phyloP scores from a whole-genome alignment of 2,888 invertebrate genomes.

The Oxystoma pomonae region DNA sequence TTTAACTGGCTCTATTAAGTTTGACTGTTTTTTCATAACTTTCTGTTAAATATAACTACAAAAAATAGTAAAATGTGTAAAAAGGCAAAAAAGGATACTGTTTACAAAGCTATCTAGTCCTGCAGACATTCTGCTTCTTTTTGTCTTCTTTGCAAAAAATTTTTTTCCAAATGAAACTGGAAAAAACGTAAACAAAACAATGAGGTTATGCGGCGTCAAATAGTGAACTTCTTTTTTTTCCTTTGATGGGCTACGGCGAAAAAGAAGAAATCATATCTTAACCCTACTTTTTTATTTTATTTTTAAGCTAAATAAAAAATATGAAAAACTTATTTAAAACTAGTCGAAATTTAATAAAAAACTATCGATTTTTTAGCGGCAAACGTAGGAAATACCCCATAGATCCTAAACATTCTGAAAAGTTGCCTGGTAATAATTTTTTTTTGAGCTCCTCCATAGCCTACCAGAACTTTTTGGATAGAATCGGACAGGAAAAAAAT shows the following conservation, averaged over 20 bases:
- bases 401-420: slow-evolving; percentile 49
- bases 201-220: too few relatives aligned
- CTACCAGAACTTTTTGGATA: too few relatives aligned
- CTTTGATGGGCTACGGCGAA: neutral
- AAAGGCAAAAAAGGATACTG: slow-evolving; percentile 72
- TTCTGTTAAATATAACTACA: too few relatives aligned
- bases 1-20: too few relatives aligned
- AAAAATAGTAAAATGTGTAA: too few relatives aligned
- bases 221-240: too few relatives aligned
- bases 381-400: slow-evolving; percentile 48
- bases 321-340: neutral
- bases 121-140: slow-evolving; percentile 64
- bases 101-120: slow-evolving; percentile 85
- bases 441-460: too few relatives aligned
- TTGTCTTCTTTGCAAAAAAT: neutral
- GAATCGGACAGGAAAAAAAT: too few relatives aligned
- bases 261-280: neutral
- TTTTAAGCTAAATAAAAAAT: neutral
- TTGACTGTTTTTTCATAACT: too few relatives aligned
- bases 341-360: neutral
- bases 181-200: too few relatives aligned
- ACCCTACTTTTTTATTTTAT: neutral
- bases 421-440: slow-evolving; percentile 45
- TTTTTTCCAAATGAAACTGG: neutral
- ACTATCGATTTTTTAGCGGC: neutral